Evolutionary conservation across 2,888 invertebrate genomes (phyloP).

Genomic region (Oxyteleia sp.): DNA sequence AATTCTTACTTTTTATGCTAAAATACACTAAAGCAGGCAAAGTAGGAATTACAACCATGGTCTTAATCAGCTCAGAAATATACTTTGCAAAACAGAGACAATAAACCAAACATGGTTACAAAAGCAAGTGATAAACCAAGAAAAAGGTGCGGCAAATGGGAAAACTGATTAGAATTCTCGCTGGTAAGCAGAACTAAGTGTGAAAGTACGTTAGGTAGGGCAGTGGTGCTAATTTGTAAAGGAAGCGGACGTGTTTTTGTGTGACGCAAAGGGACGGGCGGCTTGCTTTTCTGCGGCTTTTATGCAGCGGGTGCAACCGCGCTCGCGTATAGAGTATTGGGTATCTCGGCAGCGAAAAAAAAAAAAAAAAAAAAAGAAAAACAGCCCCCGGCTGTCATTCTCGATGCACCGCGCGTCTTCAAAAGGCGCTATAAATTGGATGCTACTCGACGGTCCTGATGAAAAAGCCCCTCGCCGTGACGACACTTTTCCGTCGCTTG

Average conservation of each 20-base stretch:
- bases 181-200: not conserved
- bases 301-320: constrained; percentile 10
- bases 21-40: no score
- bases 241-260: not conserved
- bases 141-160: no score
- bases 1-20: no score
- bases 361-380: constrained; percentile 45
- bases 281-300: constrained; percentile 22
- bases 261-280: not conserved
- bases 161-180: no score
- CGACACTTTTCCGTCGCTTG: constrained; percentile 43
- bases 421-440: constrained; percentile 66
- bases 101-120: no score
- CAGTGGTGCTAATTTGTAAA: constrained; percentile 10
- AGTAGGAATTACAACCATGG: no score
- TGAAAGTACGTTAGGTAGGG: not conserved
- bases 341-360: constrained; percentile 48
- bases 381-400: constrained; percentile 65
- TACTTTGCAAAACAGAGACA: no score
- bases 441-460: constrained; percentile 48
- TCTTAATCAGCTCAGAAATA: no score
- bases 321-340: constrained; percentile 29
- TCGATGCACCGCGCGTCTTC: constrained; percentile 58
- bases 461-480: constrained; percentile 36
- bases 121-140: no score